These are phyloP conservation scores for Acromyrmex charruanus DNA, from an alignment of 1,140 invertebrate species.

Conservation along the genomic window DNA sequence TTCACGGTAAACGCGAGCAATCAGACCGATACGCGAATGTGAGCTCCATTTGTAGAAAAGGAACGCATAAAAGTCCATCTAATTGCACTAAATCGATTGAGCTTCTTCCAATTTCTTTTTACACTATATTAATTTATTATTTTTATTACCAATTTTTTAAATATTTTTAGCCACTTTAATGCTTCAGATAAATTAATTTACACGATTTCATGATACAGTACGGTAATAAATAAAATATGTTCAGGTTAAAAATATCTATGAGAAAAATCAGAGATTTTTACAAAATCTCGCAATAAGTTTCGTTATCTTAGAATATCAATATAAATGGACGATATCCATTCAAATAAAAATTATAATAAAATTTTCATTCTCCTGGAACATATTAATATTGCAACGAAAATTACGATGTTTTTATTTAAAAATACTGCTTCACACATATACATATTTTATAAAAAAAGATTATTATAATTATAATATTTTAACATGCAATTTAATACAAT, in stretches of 20 bases:
- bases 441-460: not conserved
- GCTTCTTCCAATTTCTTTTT: not conserved
- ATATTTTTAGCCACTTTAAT: not conserved
- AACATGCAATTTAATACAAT: not conserved
- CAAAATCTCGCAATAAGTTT: not conserved
- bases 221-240: not conserved
- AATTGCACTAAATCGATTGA: not conserved
- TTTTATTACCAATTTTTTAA: constrained; percentile 10
- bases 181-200: constrained; percentile 13
- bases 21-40: constrained; percentile 49
- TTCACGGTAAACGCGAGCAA: constrained; percentile 58
- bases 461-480: not conserved
- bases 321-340: not conserved
- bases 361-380: not conserved
- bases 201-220: not conserved
- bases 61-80: constrained; percentile 31
- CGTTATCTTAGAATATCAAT: not conserved
- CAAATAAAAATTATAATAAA: constrained; percentile 14
- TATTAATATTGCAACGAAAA: not conserved
- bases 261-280: not conserved
- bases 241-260: not conserved
- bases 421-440: not conserved
- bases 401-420: not conserved
- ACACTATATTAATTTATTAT: not conserved
- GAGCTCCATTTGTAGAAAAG: not conserved